phyloP scores from a whole-genome alignment of 2,113 vertebrate species.

The Notarius quadriscutis region DNA sequence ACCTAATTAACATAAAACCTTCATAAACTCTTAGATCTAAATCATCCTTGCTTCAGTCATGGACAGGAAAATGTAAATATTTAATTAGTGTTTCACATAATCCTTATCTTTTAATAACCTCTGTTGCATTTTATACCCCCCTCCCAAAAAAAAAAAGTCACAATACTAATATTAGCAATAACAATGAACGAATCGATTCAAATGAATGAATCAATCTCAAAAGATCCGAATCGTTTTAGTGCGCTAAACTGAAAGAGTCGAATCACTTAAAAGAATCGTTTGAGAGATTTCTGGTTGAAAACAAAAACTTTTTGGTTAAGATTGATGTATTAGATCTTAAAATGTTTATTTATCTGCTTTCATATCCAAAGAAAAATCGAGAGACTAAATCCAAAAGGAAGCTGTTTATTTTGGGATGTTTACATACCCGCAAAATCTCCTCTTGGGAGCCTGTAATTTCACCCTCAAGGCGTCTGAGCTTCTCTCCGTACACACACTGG shows the following conservation, averaged over 20 bases:
- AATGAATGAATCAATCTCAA: neutral
- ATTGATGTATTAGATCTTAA: neutral
- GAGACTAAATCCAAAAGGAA: neutral
- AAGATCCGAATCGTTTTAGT: neutral
- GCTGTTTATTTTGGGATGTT: neutral
- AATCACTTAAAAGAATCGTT: neutral
- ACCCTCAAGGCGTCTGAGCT: constrained; percentile 48
- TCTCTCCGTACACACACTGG: constrained; percentile 59
- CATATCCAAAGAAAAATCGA: neutral
- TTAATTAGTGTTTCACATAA: neutral
- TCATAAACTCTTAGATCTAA: neutral
- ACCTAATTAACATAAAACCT: neutral
- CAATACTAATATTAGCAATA: too few species aligned
- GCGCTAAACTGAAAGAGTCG: neutral
- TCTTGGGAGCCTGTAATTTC: constrained; percentile 20
- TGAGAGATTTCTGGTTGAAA: neutral
- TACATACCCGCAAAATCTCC: constrained; percentile 58
- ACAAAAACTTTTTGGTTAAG: neutral
- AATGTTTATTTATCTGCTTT: constrained; percentile 7
- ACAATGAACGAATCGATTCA: neutral
- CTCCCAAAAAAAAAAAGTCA: too few species aligned
- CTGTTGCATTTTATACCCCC: neutral
- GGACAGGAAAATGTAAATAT: neutral
- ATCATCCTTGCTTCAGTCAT: neutral
- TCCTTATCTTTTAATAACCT: neutral